Percentiles rank a stretch among this genome's conserved stretches.
phyloP scores from a whole-genome alignment of 2,113 vertebrate genomes.

The Microcebus jonahi region DNA sequence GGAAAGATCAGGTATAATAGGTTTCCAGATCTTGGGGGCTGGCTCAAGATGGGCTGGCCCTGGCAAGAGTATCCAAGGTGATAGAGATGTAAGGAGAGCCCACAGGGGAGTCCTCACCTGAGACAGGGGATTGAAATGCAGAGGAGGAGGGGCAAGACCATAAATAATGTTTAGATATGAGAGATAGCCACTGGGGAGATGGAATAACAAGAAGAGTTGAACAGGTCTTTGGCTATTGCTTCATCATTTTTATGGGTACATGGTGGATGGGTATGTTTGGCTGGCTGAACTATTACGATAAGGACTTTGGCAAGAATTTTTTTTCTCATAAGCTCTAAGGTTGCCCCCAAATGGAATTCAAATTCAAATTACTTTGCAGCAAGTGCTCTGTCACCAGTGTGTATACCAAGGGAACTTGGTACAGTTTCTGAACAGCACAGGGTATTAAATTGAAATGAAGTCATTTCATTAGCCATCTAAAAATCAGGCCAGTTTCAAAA shows the following conservation, averaged over 20 bases:
- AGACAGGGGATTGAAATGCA: background rate
- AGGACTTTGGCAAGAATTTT: background rate
- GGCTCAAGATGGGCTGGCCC: background rate
- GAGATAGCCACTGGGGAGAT: background rate
- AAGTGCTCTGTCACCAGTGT: background rate
- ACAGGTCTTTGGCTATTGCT: background rate
- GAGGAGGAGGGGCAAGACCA: background rate
- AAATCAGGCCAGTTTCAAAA: conserved; percentile 7
- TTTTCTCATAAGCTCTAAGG: conserved; percentile 37
- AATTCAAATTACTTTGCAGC: conserved; percentile 36
- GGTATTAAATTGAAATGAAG: background rate
- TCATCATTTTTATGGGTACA: background rate
- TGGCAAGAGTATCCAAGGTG: background rate
- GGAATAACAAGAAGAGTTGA: background rate
- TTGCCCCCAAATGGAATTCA: conserved; percentile 41
- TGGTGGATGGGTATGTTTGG: background rate
- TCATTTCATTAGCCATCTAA: conserved; percentile 8
- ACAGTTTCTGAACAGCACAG: background rate
- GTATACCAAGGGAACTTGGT: background rate
- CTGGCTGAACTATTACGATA: background rate
- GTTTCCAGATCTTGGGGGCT: background rate
- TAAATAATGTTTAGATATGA: background rate
- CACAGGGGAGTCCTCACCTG: background rate
- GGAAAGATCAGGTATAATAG: background rate
- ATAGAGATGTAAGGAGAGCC: background rate